Percentiles rank a stretch among this genome's conserved stretches.
Evolutionary conservation across 2,113 vertebrate species (phyloP).

Genomic region (Regulus satrapa): DNA sequence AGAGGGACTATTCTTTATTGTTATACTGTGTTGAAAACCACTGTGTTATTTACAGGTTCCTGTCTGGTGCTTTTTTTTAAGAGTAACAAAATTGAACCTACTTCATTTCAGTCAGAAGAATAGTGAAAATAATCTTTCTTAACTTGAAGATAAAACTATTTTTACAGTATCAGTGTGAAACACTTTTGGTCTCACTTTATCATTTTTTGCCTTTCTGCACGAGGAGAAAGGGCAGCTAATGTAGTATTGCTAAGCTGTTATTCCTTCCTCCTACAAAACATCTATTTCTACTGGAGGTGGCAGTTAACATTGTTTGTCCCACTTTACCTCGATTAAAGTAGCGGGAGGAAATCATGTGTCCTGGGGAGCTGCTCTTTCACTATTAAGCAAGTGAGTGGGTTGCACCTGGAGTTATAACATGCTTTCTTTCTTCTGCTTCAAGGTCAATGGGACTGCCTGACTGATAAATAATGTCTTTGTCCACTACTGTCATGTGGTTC

Average conservation of each 20-base stretch:
- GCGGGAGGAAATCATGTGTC: slow-evolving; percentile 40
- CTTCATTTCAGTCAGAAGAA: background rate
- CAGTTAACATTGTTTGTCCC: slow-evolving; percentile 46
- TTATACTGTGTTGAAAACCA: background rate
- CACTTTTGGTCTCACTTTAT: background rate
- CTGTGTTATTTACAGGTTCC: background rate
- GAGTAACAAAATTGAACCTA: background rate
- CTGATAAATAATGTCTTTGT: background rate
- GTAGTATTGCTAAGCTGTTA: background rate
- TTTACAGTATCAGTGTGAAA: background rate
- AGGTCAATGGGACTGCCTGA: slow-evolving; percentile 12
- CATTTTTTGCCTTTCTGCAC: background rate
- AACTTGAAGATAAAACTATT: slow-evolving; percentile 5
- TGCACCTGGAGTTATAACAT: background rate
- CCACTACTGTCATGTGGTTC: background rate
- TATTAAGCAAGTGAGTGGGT: slow-evolving; percentile 17
- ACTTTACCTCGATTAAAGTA: slow-evolving; percentile 39
- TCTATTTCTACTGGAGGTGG: slow-evolving; percentile 11
- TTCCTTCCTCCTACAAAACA: slow-evolving; percentile 9
- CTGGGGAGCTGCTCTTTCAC: background rate
- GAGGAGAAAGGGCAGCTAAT: background rate
- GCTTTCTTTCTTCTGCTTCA: slow-evolving; percentile 1
- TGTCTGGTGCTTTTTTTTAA: background rate
- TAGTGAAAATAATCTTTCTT: background rate
- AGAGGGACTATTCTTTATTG: background rate